Evolutionary conservation across 2,113 vertebrate species (phyloP).

Genomic region (Carlito syrichta): DNA sequence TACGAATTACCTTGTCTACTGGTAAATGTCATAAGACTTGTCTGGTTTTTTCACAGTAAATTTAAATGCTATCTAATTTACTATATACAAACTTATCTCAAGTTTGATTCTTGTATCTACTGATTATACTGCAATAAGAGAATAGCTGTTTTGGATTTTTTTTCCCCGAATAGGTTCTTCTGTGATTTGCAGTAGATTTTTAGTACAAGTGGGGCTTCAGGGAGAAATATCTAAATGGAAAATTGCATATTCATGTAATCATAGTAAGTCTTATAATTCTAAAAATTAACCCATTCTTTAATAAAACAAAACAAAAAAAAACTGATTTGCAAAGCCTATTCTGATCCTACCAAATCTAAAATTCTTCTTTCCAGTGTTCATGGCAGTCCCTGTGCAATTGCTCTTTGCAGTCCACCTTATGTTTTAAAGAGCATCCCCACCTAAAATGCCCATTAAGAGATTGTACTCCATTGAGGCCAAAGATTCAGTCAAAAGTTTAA

Average conservation of each 20-base stretch:
- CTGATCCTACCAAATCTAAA: not conserved
- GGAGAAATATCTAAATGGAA: not conserved
- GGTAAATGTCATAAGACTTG: not conserved
- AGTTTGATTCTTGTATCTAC: not conserved
- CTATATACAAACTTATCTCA: not conserved
- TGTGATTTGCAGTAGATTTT: not conserved
- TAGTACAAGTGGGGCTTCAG: not conserved
- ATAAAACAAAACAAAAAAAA: not conserved
- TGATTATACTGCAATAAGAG: not conserved
- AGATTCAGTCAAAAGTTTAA: not conserved
- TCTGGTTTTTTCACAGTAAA: not conserved
- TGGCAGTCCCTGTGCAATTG: not conserved
- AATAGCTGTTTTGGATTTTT: not conserved
- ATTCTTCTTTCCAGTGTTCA: not conserved
- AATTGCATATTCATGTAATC: not conserved
- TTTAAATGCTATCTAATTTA: not conserved
- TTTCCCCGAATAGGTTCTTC: not conserved
- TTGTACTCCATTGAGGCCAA: not conserved
- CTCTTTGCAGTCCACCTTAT: not conserved
- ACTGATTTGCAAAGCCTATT: not conserved
- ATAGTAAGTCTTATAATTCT: not conserved
- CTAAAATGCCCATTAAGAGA: not conserved
- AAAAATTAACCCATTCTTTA: not conserved
- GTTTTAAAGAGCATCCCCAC: not conserved
- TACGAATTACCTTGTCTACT: not conserved